These are phyloP conservation scores for Gadus macrocephalus DNA, from an alignment of 2,113 vertebrate genomes.

Conservation along the genomic window DNA sequence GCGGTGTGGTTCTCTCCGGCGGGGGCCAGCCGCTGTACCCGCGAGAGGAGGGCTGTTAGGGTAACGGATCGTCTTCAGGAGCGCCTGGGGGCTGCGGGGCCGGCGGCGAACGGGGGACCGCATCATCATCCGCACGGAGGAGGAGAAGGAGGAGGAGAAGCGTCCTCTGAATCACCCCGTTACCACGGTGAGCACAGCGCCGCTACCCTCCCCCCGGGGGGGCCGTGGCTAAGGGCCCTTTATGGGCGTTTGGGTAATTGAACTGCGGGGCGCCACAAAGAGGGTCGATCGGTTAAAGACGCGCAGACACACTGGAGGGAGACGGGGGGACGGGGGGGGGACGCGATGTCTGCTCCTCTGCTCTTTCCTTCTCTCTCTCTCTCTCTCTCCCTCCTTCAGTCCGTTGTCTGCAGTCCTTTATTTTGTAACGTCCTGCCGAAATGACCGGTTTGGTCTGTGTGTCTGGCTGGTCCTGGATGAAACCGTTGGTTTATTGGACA, in stretches of 20 bases:
- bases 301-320: too few species aligned
- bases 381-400: too few species aligned
- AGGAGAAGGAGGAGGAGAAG: constrained; percentile 22
- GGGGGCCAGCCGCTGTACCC: too few species aligned
- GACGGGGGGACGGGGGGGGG: too few species aligned
- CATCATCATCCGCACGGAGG: constrained; percentile 20
- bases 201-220: constrained; percentile 37
- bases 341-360: constrained; percentile 26
- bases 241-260: constrained; percentile 63
- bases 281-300: constrained; percentile 29
- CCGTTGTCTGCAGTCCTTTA: too few species aligned
- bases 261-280: constrained; percentile 45
- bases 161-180: constrained; percentile 60
- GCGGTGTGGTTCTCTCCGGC: too few species aligned
- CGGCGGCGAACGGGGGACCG: constrained; percentile 47
- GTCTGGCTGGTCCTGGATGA: too few species aligned
- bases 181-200: constrained; percentile 38
- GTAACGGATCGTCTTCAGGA: constrained; percentile 46
- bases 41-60: constrained; percentile 34
- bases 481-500: too few species aligned
- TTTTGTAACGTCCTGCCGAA: too few species aligned
- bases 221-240: constrained; percentile 46
- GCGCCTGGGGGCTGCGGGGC: constrained; percentile 40
- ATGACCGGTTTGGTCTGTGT: constrained; percentile 20
- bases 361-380: too few species aligned